These are phyloP conservation scores for Loxodonta africana DNA, from an alignment of 2,113 vertebrate genomes.

Conservation along the genomic window DNA sequence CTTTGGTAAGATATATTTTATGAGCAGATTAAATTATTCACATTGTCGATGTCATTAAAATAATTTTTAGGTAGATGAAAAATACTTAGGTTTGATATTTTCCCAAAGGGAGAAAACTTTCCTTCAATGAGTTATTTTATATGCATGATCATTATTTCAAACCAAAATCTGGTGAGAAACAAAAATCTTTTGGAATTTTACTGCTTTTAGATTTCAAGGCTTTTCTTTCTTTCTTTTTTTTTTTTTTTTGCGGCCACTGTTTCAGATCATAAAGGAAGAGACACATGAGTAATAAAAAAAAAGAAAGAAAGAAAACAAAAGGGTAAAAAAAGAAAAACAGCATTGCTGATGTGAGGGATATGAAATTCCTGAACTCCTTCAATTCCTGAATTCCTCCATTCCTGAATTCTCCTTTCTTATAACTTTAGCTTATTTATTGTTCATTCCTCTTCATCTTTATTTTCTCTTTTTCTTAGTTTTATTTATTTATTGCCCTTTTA, in stretches of 20 bases:
- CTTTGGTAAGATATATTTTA: background rate
- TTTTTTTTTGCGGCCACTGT: background rate
- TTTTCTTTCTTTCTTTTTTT: background rate
- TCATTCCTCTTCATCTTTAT: background rate
- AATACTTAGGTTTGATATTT: background rate
- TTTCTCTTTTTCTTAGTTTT: background rate
- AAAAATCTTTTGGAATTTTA: background rate
- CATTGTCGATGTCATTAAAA: background rate
- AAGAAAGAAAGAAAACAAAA: too few species aligned
- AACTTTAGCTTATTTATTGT: background rate
- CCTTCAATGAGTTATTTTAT: background rate
- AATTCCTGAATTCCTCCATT: too few species aligned
- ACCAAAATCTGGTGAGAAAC: background rate
- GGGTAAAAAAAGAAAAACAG: background rate
- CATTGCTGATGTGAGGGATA: background rate
- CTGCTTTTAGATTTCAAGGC: background rate
- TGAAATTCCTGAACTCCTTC: background rate
- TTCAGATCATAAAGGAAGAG: background rate
- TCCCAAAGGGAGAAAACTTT: background rate
- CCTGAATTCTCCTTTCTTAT: background rate
- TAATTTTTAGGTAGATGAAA: slow-evolving; percentile 21
- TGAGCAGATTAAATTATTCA: slow-evolving; percentile 44
- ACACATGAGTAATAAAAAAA: background rate
- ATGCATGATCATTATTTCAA: background rate
- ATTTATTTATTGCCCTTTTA: background rate